phyloP scores from a whole-genome alignment of 2,888 invertebrate genomes.

The Drosophila demipolita region DNA sequence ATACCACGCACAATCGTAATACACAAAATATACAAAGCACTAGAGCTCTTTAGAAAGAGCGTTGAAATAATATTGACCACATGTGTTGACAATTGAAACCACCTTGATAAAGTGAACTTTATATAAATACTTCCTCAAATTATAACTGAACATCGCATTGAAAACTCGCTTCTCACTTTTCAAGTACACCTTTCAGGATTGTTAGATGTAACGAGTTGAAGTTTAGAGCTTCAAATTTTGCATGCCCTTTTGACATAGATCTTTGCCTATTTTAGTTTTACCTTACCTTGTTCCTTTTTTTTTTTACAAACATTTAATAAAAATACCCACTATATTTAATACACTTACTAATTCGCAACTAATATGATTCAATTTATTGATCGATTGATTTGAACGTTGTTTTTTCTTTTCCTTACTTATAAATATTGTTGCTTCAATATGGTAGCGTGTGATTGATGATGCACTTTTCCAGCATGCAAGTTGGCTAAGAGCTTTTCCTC shows the following conservation, averaged over 20 bases:
- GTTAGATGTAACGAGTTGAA: neutral
- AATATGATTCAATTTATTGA: conserved; percentile 47
- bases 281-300: conserved; percentile 17
- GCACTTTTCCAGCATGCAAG: conserved; percentile 57
- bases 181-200: neutral
- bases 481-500: conserved; percentile 44
- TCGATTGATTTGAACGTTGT: conserved; percentile 47
- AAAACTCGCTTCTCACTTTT: conserved; percentile 45
- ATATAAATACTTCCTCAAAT: conserved; percentile 33
- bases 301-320: conserved; percentile 20
- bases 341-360: conserved; percentile 54
- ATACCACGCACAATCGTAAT: conserved; percentile 39
- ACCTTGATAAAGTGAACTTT: conserved; percentile 44
- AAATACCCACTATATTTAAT: conserved; percentile 27
- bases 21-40: conserved; percentile 10
- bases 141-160: conserved; percentile 41
- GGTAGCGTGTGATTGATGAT: conserved; percentile 56
- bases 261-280: conserved; percentile 15
- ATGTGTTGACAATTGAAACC: conserved; percentile 54
- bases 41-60: conserved; percentile 50
- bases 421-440: conserved; percentile 51
- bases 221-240: conserved; percentile 39
- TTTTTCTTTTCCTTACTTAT: conserved; percentile 37
- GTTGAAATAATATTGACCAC: conserved; percentile 63
- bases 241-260: conserved; percentile 50